Base-by-base conservation (phyloP, 2,888 invertebrate genomes). In the Anorthoa munda region DNA sequence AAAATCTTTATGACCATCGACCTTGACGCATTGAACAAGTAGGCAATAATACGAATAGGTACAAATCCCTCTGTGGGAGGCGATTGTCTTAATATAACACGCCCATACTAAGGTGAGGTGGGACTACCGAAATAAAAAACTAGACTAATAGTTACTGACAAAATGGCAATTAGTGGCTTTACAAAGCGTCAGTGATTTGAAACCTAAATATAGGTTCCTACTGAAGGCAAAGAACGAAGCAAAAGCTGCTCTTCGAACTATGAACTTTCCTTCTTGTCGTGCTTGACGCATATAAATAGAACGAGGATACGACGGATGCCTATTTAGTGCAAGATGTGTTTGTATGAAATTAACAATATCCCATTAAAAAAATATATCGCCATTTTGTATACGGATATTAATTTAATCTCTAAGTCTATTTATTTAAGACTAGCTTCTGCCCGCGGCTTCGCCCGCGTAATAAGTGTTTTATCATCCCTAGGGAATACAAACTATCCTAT, bases 1-100 rank as follows among this genome's bases (percentile, higher is more conserved):
- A 48, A 56, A 56, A 68, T 68, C 31, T 39, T 46, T 63, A 46
- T 58, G 17, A 5, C 13, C 13, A 18, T 60, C 53, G 80, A 82
- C 85, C 86, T 86, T 85, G 86, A 39, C n/a, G 67, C 50, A 68
- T 48, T 74, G 46, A 71, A 66, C 72, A 68, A 75, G 79, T 60
- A 82, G 80, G 68, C 71, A 71, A 46, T 66, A 66, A 77, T 65
- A 59, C 69, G 55, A 59, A 66, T 79, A 77, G 56, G 76, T 63
- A 71, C 59, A 72, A 72, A 59, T 63, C n/a, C 64, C 85, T 72
- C 66, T 66, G 85, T 84, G 84, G 86, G 85, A 86, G 84, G 79
- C 72, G 66, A 63, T 58, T 15, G 55, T 67, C 66, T 83, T 74
- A 84, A 84, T 73, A 69, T 77, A 82, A 68, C 46, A 71, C 67